These are phyloP conservation scores for Spodoptera picta DNA, from an alignment of 2,888 invertebrate species.

Conservation along the genomic window DNA sequence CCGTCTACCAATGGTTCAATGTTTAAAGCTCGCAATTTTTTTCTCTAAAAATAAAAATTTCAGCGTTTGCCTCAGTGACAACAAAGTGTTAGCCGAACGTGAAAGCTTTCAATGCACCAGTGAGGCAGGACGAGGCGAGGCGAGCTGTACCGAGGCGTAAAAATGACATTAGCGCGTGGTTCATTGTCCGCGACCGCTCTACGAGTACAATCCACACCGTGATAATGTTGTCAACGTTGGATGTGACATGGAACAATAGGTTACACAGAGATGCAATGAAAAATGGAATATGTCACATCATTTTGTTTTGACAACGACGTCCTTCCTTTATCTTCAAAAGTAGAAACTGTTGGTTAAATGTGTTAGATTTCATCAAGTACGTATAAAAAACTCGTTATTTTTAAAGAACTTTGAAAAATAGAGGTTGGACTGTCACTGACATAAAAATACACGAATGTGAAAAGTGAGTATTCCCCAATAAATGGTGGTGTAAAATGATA, in stretches of 20 bases:
- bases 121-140: conserved; percentile 16
- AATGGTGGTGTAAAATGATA: conserved; percentile 24
- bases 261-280: neutral
- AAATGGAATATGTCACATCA: neutral
- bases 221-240: conserved; percentile 50
- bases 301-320: neutral
- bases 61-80: conserved; percentile 19
- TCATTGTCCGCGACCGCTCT: conserved; percentile 49
- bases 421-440: too few species aligned
- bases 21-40: neutral
- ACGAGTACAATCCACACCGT: conserved; percentile 19
- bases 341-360: too few species aligned
- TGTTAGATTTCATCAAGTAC: neutral
- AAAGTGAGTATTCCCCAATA: too few species aligned
- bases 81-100: conserved; percentile 40
- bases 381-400: too few species aligned
- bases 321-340: too few species aligned
- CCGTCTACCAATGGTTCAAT: too few species aligned
- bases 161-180: conserved; percentile 48
- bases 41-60: conserved; percentile 8
- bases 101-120: conserved; percentile 31
- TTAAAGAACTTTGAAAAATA: too few species aligned
- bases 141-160: conserved; percentile 28
- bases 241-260: conserved; percentile 10
- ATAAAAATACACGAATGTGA: too few species aligned